Evolutionary conservation across 2,888 invertebrate species (phyloP).

Genomic region (Quadroppia sp.): DNA sequence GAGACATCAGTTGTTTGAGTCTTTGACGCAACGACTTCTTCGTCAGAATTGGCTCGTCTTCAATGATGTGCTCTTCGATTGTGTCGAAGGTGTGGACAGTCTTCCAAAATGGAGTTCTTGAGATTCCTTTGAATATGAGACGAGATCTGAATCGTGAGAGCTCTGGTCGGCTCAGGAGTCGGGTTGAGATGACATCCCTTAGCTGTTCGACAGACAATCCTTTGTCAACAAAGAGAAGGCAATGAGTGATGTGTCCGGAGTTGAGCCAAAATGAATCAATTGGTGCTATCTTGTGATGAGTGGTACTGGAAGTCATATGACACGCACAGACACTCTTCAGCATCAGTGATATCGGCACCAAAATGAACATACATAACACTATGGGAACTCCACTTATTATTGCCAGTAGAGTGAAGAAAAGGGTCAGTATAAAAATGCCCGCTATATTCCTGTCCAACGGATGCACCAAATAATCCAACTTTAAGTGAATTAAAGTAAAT

Average conservation of each 20-base stretch:
- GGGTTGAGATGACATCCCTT: slow-evolving; percentile 55
- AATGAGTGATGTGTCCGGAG: slow-evolving; percentile 54
- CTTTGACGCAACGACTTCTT: slow-evolving; percentile 55
- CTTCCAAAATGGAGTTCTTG: slow-evolving; percentile 38
- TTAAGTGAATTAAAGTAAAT: not conserved
- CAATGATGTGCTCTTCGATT: slow-evolving; percentile 57
- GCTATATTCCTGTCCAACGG: slow-evolving; percentile 48
- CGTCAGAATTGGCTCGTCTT: slow-evolving; percentile 52
- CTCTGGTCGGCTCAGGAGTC: slow-evolving; percentile 50
- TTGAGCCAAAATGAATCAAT: slow-evolving; percentile 56
- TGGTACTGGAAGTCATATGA: slow-evolving; percentile 10
- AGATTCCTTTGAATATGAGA: slow-evolving; percentile 38
- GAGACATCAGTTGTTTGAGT: slow-evolving; percentile 54
- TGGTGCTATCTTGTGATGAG: slow-evolving; percentile 50
- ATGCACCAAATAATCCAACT: slow-evolving; percentile 45
- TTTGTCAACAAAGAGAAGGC: slow-evolving; percentile 56
- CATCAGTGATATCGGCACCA: slow-evolving; percentile 52
- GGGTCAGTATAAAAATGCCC: slow-evolving; percentile 46
- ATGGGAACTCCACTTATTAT: slow-evolving; percentile 55
- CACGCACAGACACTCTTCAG: slow-evolving; percentile 47
- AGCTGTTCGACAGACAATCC: slow-evolving; percentile 55
- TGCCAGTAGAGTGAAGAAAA: slow-evolving; percentile 47
- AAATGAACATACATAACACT: slow-evolving; percentile 52
- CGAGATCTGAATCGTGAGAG: slow-evolving; percentile 39
- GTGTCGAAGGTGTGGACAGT: slow-evolving; percentile 12